A percentile compares a stretch with the other conserved stretches of the same genome.
These are phyloP conservation scores for Myopa testacea DNA, from an alignment of 2,888 invertebrate genomes.

Conservation along the genomic window DNA sequence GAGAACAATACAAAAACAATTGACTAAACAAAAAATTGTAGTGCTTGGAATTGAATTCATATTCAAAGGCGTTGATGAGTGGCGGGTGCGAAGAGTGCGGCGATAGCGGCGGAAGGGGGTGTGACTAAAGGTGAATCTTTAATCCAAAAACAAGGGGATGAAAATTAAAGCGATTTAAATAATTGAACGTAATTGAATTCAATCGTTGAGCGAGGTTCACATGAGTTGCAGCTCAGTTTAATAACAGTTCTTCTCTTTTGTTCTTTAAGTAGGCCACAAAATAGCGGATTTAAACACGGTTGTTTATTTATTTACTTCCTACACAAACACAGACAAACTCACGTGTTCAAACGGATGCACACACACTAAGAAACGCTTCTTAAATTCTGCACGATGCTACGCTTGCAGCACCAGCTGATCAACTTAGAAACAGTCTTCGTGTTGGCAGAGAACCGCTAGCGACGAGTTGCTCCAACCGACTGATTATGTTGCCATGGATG, in stretches of 20 bases:
- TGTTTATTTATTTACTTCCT: not conserved
- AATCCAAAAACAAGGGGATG: not conserved
- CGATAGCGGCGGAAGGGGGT: not conserved
- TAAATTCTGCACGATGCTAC: not conserved
- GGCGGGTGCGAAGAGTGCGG: not conserved
- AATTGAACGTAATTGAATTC: conserved; percentile 38
- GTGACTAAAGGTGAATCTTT: not conserved
- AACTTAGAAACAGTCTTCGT: not conserved
- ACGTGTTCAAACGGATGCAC: not conserved
- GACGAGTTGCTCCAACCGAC: conserved; percentile 26
- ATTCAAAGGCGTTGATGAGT: conserved; percentile 17
- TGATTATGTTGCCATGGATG: conserved; percentile 9
- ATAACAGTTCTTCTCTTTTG: too few relatives aligned
- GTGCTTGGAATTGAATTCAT: conserved; percentile 1
- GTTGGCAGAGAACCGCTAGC: conserved; percentile 12
- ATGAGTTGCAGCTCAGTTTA: not conserved
- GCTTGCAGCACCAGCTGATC: not conserved
- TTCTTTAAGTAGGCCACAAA: not conserved
- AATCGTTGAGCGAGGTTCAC: not conserved
- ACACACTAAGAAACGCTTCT: conserved; percentile 2
- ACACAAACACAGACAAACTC: conserved; percentile 21
- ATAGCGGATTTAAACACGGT: not conserved
- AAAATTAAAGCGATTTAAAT: conserved; percentile 47
- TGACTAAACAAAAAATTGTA: not conserved
- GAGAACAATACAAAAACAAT: not conserved